Conservation (phyloP, 2,113 vertebrate species). For the Trichechus manatus region DNA sequence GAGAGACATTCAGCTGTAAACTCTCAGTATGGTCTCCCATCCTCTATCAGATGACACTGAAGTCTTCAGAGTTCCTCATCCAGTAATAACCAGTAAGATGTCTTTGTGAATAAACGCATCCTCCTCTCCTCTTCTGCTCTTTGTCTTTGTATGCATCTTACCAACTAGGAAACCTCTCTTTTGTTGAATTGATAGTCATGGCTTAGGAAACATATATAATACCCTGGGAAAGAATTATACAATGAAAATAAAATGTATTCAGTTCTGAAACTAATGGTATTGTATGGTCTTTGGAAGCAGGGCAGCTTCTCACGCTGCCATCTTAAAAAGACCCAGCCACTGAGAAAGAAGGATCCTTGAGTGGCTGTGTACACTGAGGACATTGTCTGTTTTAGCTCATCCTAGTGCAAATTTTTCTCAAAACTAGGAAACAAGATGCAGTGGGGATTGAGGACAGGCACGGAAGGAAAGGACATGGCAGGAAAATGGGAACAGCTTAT, state of each 20-base stretch:
- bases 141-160: background rate
- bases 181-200: background rate
- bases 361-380: background rate
- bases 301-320: background rate
- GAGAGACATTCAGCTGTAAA: background rate
- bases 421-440: slow-evolving; percentile 49
- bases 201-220: background rate
- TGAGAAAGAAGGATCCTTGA: background rate
- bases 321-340: background rate
- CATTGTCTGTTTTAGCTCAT: background rate
- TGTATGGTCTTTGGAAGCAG: background rate
- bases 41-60: background rate
- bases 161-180: background rate
- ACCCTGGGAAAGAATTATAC: background rate
- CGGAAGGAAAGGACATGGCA: slow-evolving; percentile 15
- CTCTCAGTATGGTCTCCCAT: background rate
- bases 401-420: background rate
- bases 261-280: background rate
- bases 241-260: background rate
- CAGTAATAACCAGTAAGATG: background rate
- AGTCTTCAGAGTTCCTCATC: background rate
- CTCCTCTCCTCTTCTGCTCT: background rate
- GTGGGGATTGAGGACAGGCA: background rate
- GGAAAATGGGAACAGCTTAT: slow-evolving; percentile 63
- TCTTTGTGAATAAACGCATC: background rate